Conservation (phyloP, 2,113 vertebrate species). For the Talpa occidentalis region DNA sequence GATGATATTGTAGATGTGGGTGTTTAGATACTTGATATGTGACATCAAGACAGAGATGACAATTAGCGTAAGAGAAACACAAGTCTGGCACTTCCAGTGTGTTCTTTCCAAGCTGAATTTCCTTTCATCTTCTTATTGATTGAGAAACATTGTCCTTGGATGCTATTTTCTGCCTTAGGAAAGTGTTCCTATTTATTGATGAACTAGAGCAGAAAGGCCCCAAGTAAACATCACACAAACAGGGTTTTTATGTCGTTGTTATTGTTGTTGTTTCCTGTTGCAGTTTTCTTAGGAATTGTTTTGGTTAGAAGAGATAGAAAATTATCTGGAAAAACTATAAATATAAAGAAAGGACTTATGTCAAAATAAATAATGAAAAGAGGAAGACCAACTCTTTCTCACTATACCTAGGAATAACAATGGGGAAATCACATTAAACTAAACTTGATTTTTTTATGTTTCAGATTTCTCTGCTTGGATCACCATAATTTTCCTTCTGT, state of each 20-base stretch:
- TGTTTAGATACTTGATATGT: background rate
- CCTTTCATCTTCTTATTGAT: constrained; percentile 9
- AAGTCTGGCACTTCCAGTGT: background rate
- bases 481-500: background rate
- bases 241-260: background rate
- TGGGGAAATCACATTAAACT: background rate
- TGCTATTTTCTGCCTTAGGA: background rate
- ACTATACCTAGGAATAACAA: background rate
- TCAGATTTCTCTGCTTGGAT: background rate
- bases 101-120: background rate
- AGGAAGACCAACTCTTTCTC: background rate
- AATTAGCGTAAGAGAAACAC: background rate
- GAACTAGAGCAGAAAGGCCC: background rate
- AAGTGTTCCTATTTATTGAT: background rate
- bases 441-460: background rate
- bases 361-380: background rate
- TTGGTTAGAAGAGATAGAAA: background rate
- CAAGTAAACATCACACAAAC: background rate
- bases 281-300: background rate
- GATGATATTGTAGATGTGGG: background rate
- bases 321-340: background rate
- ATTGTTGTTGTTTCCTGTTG: background rate
- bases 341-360: background rate
- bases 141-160: constrained; percentile 31
- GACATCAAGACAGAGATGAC: background rate